Evolutionary conservation across 2,113 vertebrate species (phyloP).

Genomic region (Dasyornis broadbenti): DNA sequence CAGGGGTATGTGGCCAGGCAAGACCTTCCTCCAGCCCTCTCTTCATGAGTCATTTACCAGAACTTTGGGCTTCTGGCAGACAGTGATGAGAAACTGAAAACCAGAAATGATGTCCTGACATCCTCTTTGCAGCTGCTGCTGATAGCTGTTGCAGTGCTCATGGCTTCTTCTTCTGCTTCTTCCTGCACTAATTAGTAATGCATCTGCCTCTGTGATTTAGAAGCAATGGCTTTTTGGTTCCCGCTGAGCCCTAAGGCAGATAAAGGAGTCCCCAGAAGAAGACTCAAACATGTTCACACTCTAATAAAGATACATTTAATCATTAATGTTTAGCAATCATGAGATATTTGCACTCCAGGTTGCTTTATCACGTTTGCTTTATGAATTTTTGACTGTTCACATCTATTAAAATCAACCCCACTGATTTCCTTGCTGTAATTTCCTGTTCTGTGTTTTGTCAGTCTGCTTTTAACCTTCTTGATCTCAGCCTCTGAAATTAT

Average conservation of each 20-base stretch:
- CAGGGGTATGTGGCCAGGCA: neutral
- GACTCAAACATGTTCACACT: neutral
- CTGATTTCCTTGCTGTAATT: neutral
- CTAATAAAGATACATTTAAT: neutral
- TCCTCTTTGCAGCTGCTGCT: neutral
- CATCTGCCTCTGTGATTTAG: neutral
- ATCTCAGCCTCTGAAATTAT: neutral
- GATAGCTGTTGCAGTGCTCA: neutral
- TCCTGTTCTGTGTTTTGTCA: neutral
- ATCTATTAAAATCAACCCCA: neutral
- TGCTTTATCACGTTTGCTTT: neutral
- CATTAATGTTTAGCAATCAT: neutral
- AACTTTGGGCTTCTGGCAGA: neutral
- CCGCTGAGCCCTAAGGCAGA: neutral
- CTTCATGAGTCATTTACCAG: neutral
- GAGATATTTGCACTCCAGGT: neutral
- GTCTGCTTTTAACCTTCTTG: neutral
- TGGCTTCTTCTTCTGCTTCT: neutral
- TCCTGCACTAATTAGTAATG: neutral
- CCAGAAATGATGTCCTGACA: neutral
- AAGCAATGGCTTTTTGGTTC: neutral
- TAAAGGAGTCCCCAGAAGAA: neutral
- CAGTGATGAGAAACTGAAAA: neutral
- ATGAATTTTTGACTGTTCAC: neutral
- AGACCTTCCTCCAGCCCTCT: neutral